Conservation (phyloP, 2,888 invertebrate species). For the Eupithecia pulchellata region DNA sequence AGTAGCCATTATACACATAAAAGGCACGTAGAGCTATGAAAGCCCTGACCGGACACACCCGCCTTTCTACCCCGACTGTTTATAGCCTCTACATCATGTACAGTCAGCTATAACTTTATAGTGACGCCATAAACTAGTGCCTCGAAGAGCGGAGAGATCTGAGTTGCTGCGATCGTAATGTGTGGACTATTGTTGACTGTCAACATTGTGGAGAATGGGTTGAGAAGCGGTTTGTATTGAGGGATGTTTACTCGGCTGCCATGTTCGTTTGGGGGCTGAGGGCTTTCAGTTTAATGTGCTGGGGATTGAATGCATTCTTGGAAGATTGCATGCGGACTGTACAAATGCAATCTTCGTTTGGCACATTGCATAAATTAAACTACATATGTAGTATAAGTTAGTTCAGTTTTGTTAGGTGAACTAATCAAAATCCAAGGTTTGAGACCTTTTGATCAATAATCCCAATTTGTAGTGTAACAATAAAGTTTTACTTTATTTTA, state of each 20-base stretch:
- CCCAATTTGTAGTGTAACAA: no score
- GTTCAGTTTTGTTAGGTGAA: no score
- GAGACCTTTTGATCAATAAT: neutral
- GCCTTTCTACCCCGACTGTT: constrained; percentile 57
- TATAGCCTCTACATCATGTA: constrained; percentile 56
- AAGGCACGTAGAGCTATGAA: constrained; percentile 44
- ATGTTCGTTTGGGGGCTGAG: neutral
- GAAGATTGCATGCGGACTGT: neutral
- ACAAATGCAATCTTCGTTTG: neutral
- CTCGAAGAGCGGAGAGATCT: constrained; percentile 43
- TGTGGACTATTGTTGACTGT: constrained; percentile 41
- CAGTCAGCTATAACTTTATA: constrained; percentile 57
- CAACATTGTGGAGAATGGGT: constrained; percentile 25
- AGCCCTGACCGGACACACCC: constrained; percentile 47
- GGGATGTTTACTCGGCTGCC: constrained; percentile 4
- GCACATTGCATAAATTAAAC: neutral
- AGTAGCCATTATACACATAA: constrained; percentile 42
- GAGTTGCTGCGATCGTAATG: constrained; percentile 47
- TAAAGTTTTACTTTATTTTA: no score
- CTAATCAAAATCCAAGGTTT: neutral
- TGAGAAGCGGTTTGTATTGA: constrained; percentile 6
- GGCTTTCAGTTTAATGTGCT: neutral
- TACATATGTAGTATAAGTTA: no score
- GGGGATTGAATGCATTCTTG: neutral
- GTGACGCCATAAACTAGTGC: constrained; percentile 56